Conservation (phyloP, 2,797 vertebrate species). For the Pyrocephalus nanus region DNA sequence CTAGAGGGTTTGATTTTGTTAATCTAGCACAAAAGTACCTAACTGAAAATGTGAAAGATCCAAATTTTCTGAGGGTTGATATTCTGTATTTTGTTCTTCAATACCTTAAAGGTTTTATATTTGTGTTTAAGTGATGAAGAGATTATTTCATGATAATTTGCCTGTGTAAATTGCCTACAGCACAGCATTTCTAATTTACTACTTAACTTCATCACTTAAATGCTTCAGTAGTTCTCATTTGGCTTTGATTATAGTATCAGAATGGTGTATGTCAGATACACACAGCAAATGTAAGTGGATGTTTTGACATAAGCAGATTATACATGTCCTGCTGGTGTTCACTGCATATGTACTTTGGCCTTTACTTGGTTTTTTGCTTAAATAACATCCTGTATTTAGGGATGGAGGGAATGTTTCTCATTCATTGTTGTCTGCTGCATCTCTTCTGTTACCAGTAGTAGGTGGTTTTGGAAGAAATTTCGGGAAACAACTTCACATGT, state of each 20-base stretch:
- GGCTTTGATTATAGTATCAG: neutral
- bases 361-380: neutral
- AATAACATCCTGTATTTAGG: neutral
- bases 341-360: neutral
- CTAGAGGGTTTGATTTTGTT: neutral
- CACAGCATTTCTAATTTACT: neutral
- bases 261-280: neutral
- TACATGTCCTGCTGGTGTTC: neutral
- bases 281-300: neutral
- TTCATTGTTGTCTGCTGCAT: neutral
- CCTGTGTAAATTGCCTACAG: neutral
- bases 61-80: neutral
- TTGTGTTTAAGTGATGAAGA: neutral
- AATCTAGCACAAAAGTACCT: neutral
- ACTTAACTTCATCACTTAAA: neutral
- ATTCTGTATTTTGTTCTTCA: neutral
- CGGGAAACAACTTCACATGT: neutral
- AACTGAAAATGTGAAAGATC: neutral
- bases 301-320: slow-evolving; percentile 23
- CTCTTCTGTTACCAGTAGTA: neutral
- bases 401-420: neutral
- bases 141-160: neutral
- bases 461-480: neutral
- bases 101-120: neutral
- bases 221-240: neutral